These are phyloP conservation scores for Aythya baeri DNA, from an alignment of 2,113 vertebrate genomes.

Conservation along the genomic window DNA sequence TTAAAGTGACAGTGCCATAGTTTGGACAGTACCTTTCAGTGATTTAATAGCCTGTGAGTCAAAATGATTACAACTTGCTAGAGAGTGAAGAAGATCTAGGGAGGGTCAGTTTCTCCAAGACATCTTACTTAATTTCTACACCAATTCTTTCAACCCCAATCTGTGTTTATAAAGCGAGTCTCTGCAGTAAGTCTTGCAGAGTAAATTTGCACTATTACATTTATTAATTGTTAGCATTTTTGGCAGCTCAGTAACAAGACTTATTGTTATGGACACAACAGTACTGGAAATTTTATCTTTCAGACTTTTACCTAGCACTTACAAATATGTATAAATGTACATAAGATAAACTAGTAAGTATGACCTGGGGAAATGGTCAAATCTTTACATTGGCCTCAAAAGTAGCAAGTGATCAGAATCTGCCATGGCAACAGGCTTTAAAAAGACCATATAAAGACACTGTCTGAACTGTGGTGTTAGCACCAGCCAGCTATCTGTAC, in stretches of 20 bases:
- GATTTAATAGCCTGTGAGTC: slow-evolving; percentile 85
- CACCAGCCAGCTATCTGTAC: slow-evolving; percentile 88
- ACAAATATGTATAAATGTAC: slow-evolving; percentile 83
- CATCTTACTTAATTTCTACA: slow-evolving; percentile 67
- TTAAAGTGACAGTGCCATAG: slow-evolving; percentile 85
- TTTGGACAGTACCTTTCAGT: slow-evolving; percentile 86
- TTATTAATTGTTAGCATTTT: slow-evolving; percentile 79
- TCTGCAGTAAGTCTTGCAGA: slow-evolving; percentile 76
- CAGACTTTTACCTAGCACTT: slow-evolving; percentile 86
- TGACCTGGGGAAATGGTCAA: slow-evolving; percentile 80
- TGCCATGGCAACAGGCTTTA: slow-evolving; percentile 82
- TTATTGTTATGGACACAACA: slow-evolving; percentile 70
- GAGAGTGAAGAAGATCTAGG: slow-evolving; percentile 75
- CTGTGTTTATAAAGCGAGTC: slow-evolving; percentile 76
- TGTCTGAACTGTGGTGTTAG: slow-evolving; percentile 86
- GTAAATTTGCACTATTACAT: slow-evolving; percentile 84
- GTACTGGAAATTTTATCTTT: slow-evolving; percentile 82
- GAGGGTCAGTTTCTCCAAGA: slow-evolving; percentile 79
- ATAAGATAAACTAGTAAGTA: slow-evolving; percentile 78
- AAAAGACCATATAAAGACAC: slow-evolving; percentile 83
- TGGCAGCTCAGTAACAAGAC: slow-evolving; percentile 83
- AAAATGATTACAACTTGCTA: slow-evolving; percentile 78
- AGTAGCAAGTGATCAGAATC: slow-evolving; percentile 79
- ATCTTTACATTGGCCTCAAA: slow-evolving; percentile 79
- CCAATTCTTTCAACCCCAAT: slow-evolving; percentile 70